Evolutionary conservation across 1,140 invertebrate species (phyloP).

Genomic region (Ylistrum balloti): DNA sequence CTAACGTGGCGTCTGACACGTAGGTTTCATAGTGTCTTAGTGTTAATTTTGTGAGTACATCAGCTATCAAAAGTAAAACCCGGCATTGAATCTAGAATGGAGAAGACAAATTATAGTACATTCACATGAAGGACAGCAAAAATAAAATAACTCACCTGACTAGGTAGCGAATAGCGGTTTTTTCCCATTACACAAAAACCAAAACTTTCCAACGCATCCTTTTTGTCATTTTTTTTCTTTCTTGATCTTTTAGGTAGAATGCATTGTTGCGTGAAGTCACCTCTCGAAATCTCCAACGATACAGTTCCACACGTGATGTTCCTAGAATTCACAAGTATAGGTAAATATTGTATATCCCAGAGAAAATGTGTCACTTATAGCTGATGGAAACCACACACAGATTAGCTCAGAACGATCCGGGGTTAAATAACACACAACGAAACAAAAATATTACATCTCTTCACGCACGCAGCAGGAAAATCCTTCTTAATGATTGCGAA

Average conservation of each 20-base stretch:
- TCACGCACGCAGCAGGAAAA: too few relatives aligned
- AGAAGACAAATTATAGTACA: too few relatives aligned
- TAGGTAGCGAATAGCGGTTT: not conserved
- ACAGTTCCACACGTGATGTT: too few relatives aligned
- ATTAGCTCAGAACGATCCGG: not conserved
- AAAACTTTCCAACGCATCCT: not conserved
- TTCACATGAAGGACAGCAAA: not conserved
- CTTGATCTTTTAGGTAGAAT: not conserved
- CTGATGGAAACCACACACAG: not conserved
- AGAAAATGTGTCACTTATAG: not conserved
- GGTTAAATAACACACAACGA: not conserved
- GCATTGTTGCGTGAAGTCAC: not conserved
- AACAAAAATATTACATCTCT: too few relatives aligned
- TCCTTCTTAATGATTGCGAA: too few relatives aligned
- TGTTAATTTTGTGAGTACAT: too few relatives aligned
- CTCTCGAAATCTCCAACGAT: not conserved
- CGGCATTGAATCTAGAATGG: too few relatives aligned
- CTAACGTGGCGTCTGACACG: too few relatives aligned
- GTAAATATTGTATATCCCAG: not conserved
- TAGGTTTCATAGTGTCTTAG: too few relatives aligned
- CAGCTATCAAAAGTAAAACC: too few relatives aligned
- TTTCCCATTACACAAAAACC: not conserved
- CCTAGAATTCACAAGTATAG: not conserved
- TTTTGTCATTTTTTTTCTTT: not conserved
- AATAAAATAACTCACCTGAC: not conserved